Evolutionary conservation across 2,888 invertebrate genomes (phyloP).

Genomic region (Caenorhabditis becei): DNA sequence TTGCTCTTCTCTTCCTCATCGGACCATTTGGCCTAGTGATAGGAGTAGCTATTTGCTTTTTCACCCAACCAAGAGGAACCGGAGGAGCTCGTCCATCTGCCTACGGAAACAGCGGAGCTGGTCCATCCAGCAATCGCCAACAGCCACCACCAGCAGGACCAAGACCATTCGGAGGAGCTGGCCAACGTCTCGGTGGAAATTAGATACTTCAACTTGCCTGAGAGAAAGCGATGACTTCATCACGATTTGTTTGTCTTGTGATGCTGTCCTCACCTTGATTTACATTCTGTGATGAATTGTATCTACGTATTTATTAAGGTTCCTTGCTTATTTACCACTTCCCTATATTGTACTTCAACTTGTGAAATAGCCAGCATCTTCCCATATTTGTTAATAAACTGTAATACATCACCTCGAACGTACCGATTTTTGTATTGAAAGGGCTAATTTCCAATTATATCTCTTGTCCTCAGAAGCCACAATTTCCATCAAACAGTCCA

Average conservation of each 20-base stretch:
- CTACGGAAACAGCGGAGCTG: conserved; percentile 14
- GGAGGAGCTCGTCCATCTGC: conserved; percentile 5
- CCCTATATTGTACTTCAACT: background rate
- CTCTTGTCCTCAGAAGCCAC: background rate
- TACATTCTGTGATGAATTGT: conserved; percentile 31
- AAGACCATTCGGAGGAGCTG: conserved; percentile 57
- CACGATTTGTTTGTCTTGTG: conserved; percentile 5
- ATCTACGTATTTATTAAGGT: background rate
- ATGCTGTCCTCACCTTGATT: conserved; percentile 12
- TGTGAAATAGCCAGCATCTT: background rate
- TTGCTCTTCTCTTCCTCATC: conserved; percentile 54
- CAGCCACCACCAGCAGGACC: conserved; percentile 21
- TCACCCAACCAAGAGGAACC: conserved; percentile 51
- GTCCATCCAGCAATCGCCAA: background rate
- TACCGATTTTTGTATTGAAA: background rate
- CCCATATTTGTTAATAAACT: background rate
- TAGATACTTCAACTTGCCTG: conserved; percentile 12
- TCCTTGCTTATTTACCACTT: background rate
- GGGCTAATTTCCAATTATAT: conserved; percentile 35
- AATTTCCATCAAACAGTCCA: background rate
- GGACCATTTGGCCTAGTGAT: conserved; percentile 65
- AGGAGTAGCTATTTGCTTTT: conserved; percentile 48
- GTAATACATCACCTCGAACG: background rate
- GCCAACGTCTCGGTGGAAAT: conserved; percentile 61
- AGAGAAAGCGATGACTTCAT: conserved; percentile 25